Conservation (phyloP, 2,888 invertebrate genomes). For the Ernsta delagoae region DNA sequence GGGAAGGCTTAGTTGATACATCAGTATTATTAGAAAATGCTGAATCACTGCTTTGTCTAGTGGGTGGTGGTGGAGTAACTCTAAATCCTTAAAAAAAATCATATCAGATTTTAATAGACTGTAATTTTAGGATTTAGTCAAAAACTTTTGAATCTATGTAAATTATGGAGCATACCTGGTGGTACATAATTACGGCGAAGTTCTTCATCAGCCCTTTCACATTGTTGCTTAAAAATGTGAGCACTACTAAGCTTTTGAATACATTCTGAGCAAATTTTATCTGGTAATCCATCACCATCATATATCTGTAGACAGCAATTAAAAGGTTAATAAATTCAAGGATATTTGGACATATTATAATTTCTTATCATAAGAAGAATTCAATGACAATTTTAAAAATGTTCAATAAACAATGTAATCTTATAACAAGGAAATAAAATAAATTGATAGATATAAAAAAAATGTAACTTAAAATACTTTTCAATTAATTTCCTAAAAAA, state of each 20-base stretch:
- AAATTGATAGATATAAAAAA: no score
- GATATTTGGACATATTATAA: no score
- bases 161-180: constrained; percentile 54
- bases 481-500: no score
- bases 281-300: constrained; percentile 80
- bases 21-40: constrained; percentile 77
- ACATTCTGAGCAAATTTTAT: constrained; percentile 80
- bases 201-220: constrained; percentile 78
- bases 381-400: no score
- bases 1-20: constrained; percentile 60
- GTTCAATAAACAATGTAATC: no score
- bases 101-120: background rate
- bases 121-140: background rate
- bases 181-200: constrained; percentile 77
- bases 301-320: constrained; percentile 62
- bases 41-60: constrained; percentile 78
- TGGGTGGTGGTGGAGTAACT: constrained; percentile 64
- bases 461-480: no score
- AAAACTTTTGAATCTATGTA: background rate
- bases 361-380: no score
- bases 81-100: constrained; percentile 65
- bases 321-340: no score
- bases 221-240: constrained; percentile 81
- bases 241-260: constrained; percentile 80
- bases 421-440: no score